phyloP scores from a whole-genome alignment of 2,888 invertebrate genomes.

The Lamellibrachia satsuma region DNA sequence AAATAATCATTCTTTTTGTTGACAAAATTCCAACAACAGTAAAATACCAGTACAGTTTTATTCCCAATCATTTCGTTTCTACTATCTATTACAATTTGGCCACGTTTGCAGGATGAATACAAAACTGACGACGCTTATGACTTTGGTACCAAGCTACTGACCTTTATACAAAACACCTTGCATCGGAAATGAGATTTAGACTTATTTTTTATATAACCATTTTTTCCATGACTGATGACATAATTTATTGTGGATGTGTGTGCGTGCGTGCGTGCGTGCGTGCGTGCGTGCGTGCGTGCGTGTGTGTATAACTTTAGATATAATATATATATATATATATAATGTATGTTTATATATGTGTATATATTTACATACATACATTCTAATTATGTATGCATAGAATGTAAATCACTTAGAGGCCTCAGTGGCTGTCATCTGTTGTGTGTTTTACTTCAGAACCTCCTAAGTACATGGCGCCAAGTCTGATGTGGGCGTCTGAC shows the following conservation, averaged over 20 bases:
- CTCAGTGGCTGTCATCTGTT: background rate
- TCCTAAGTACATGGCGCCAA: constrained; percentile 22
- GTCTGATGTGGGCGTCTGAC: constrained; percentile 31
- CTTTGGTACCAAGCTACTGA: background rate
- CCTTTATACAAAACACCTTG: background rate
- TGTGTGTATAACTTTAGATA: too few relatives aligned
- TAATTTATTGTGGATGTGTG: too few relatives aligned
- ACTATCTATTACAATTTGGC: background rate
- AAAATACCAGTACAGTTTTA: background rate
- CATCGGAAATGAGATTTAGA: background rate
- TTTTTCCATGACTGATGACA: too few relatives aligned
- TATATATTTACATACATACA: too few relatives aligned
- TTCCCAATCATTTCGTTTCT: background rate
- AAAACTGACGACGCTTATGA: background rate
- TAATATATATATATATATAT: too few relatives aligned
- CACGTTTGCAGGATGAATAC: background rate
- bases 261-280: too few relatives aligned
- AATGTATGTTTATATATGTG: too few relatives aligned
- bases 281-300: too few relatives aligned
- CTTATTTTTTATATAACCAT: too few relatives aligned
- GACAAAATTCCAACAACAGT: background rate
- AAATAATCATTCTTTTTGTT: background rate
- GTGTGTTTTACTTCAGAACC: constrained; percentile 19
- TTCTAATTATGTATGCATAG: background rate
- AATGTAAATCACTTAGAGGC: background rate